phyloP scores from a whole-genome alignment of 1,140 invertebrate genomes.

The Calosoma granatense region DNA sequence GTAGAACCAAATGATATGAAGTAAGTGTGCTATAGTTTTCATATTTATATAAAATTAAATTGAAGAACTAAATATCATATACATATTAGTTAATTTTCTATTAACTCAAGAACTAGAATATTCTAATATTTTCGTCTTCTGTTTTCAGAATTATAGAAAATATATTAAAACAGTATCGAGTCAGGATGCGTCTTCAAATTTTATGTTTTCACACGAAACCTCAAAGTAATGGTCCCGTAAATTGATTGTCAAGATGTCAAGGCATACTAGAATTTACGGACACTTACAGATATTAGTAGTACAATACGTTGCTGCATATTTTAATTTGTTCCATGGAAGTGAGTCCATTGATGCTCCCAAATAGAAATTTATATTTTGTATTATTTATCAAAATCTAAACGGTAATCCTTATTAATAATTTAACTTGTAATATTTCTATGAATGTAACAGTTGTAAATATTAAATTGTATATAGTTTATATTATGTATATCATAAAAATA shows the following conservation, averaged over 20 bases:
- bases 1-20: constrained; percentile 37
- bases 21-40: constrained; percentile 24
- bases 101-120: neutral
- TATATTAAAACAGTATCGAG: constrained; percentile 26
- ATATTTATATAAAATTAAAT: no score
- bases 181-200: constrained; percentile 30
- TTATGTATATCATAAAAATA: neutral
- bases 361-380: neutral
- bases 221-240: constrained; percentile 1
- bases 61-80: no score
- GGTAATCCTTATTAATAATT: neutral
- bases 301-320: neutral
- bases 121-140: constrained; percentile 11
- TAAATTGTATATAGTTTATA: constrained; percentile 1
- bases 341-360: neutral
- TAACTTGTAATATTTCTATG: neutral
- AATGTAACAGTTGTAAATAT: neutral
- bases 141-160: constrained; percentile 26
- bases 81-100: no score
- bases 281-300: no score
- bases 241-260: neutral
- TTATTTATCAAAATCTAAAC: neutral
- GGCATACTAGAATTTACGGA: no score
- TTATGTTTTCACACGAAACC: constrained; percentile 23
- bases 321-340: neutral